Base-by-base conservation (phyloP, 2,888 invertebrate species). In the Diachrysia chrysitis region DNA sequence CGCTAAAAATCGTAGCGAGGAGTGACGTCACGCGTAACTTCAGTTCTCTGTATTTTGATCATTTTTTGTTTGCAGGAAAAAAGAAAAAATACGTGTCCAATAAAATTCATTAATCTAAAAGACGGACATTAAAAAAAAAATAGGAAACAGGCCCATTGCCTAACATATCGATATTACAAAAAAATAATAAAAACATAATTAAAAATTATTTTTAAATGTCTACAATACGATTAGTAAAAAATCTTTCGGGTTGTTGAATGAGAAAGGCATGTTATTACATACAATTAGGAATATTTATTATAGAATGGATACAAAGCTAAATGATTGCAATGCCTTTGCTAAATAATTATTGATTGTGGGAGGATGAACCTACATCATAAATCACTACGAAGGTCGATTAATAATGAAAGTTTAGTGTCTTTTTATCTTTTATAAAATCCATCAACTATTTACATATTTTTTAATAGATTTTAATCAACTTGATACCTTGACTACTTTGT, bases 251-350 rank as follows among this genome's bases (percentile, higher is more conserved):
- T n/a, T 1, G 29, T 32, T 60, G 1, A 64, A 61, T 17, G 14
- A 21, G 46, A 70, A 59, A 63, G 6, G 12, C 56, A 48, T 65
- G 17, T 9, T 54, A 42, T 37, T 32, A 53, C 1, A 53, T 1
- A n/a, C 23, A 60, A 60, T 69, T 58, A 63, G 16, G 14, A 3
- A 37, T 21, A 46, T 32, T 58, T 48, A 59, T 37, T 59, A 66
- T 32, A 63, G 35, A 35, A 4, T 29, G 17, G 21, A 60, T 51
- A 71, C 19, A 51, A 51, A 51, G 48, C 48, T 3, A 58, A 66
- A 61, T 61, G 5, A 71, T 75, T 73, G 53, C 62, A 60, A 69
- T 42, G 68, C 32, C 37, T 63, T 68, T 32, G 53, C 57, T 42
- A 71, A 61, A 66, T 60, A 75, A 58, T 67, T 0, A 29, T 55